Conservation (phyloP, 23 tunicate genomes). For the Oikopleura vanhoeffeni region DNA sequence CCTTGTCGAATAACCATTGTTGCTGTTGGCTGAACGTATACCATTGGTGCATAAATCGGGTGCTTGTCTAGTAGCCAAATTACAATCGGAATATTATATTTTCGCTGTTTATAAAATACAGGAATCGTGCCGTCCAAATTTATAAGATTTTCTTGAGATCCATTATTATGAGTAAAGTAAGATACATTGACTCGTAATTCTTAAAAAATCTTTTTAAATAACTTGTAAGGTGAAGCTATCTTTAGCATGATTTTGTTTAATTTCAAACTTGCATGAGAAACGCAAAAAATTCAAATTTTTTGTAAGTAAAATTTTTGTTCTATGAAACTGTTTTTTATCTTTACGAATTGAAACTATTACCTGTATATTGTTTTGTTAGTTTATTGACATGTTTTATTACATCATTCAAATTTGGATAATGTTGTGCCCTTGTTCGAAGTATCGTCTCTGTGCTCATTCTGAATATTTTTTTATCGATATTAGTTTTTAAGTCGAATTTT, state of each 20-base stretch:
- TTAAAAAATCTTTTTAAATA: background rate
- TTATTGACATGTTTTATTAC: background rate
- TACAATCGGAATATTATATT: conserved; percentile 74
- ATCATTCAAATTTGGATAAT: background rate
- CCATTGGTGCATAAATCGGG: conserved; percentile 55
- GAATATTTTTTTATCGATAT: too few species aligned
- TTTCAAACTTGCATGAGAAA: too few species aligned
- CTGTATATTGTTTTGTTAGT: background rate
- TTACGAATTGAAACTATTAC: background rate
- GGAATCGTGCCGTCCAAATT: conserved; percentile 64
- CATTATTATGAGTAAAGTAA: conserved; percentile 49
- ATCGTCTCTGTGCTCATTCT: background rate
- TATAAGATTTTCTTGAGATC: conserved; percentile 31
- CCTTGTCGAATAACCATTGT: conserved; percentile 84
- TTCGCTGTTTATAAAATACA: conserved; percentile 37
- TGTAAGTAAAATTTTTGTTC: too few species aligned
- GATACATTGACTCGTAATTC: conserved; percentile 43
- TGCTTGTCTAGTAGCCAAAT: conserved; percentile 59
- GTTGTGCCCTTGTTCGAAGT: background rate
- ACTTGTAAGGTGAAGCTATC: background rate
- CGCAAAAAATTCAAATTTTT: too few species aligned
- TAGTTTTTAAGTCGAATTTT: too few species aligned
- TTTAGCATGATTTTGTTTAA: too few species aligned
- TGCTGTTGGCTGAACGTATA: conserved; percentile 72
- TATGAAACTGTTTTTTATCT: background rate